Percentiles rank a stretch among this genome's conserved stretches.
phyloP scores from a whole-genome alignment of 2,888 invertebrate species.

The Pinctada fucata region DNA sequence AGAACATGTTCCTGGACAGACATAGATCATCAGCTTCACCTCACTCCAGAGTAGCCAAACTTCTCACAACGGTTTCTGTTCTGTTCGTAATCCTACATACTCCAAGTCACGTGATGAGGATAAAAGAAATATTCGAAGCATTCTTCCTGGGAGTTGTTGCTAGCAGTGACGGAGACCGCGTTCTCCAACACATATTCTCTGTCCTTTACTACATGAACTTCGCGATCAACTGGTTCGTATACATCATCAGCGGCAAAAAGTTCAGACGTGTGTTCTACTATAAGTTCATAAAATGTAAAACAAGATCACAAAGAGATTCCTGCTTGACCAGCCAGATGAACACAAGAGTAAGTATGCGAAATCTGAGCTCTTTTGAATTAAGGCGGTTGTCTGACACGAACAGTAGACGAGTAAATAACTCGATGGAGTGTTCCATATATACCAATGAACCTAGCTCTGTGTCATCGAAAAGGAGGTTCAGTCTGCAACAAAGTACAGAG shows the following conservation, averaged over 20 bases:
- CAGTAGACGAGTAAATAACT: too few relatives aligned
- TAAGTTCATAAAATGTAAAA: too few relatives aligned
- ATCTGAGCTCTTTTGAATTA: too few relatives aligned
- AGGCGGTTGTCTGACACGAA: too few relatives aligned
- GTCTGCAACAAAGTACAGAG: too few relatives aligned
- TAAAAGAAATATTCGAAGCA: constrained; percentile 38
- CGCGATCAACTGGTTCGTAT: constrained; percentile 47
- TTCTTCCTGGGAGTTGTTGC: not conserved
- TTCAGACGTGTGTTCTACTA: constrained; percentile 3
- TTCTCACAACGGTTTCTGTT: constrained; percentile 60
- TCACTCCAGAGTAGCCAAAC: constrained; percentile 51
- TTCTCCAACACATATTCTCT: constrained; percentile 46
- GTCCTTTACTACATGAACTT: constrained; percentile 61
- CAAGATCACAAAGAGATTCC: too few relatives aligned
- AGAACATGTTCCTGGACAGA: not conserved
- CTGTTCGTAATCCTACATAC: constrained; percentile 57
- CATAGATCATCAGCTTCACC: not conserved
- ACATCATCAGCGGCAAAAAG: not conserved
- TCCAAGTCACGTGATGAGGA: constrained; percentile 59
- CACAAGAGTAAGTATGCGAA: too few relatives aligned
- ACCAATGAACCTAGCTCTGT: too few relatives aligned
- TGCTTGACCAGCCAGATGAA: too few relatives aligned
- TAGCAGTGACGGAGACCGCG: too few relatives aligned
- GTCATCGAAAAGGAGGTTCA: too few relatives aligned
- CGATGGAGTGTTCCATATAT: too few relatives aligned